Evolutionary conservation across 2,888 invertebrate species (phyloP), one percentile per base, ranked within the genome.

Genomic region (Drymonia ruficornis): DNA sequence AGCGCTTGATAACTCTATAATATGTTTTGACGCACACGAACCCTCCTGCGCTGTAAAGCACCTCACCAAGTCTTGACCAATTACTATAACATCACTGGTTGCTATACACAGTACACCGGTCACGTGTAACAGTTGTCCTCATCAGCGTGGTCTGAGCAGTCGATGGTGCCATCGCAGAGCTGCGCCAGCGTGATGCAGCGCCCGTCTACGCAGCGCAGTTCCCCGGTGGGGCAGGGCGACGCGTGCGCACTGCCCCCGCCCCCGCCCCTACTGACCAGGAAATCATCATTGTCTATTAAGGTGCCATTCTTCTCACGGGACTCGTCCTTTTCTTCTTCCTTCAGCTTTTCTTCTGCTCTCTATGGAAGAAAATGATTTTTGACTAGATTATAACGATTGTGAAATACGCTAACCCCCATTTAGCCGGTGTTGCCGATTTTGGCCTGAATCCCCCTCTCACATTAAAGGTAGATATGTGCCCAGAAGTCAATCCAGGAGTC

Each of bases 141-240:
- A 61, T 95, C 95, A 2, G 94, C 94, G 46, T 94, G 94, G 77
- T 95, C 95, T 1, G 93, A 86, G 72, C 95, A 95, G 82, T 95
- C 95, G 49, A 87, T 84, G 63, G 85, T 86, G n/a, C 93, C 92
- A 73, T 95, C 95, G 72, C 95, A 95, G 31, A 95, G 90, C 66
- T 94, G 94, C 9, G 93, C 87, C 16, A 95, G 87, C 0, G 94
- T 94, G 66, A 95, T 95, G 76, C 95, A 95, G 57, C 94, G 88
- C 23, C 95, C 95, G 72, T 94, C 95, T 5, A 94, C 93, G 67
- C 95, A 95, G 53, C 95, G 91, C 49, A 95, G 80, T 67, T 95
- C 94, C 0, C 93, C 92, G 51, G 82, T 86, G 0, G 91, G 94
- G 73, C 89, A 94, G 0, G 93, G 92, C 0, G 93, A 93, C 1